Evolutionary conservation across 2,888 invertebrate species (phyloP).

Genomic region (Drosophila austrosaltans): DNA sequence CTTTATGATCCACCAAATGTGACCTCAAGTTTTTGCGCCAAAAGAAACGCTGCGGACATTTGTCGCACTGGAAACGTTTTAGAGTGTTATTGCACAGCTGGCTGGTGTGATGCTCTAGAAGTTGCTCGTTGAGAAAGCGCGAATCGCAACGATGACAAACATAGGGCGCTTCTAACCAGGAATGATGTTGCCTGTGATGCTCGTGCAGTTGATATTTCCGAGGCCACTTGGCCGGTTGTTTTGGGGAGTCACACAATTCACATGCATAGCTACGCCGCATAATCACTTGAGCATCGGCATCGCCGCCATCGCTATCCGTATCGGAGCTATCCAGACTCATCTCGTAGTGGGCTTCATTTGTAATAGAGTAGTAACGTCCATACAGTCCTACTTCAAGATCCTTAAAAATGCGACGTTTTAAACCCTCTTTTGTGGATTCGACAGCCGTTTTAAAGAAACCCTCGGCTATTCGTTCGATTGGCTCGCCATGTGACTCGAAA

Average conservation of each 20-base stretch:
- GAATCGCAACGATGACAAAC: slow-evolving; percentile 85
- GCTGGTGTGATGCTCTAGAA: slow-evolving; percentile 85
- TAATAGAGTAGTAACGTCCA: slow-evolving; percentile 81
- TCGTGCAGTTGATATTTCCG: slow-evolving; percentile 80
- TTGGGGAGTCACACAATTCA: slow-evolving; percentile 66
- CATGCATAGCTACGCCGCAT: slow-evolving; percentile 70
- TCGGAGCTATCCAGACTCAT: slow-evolving; percentile 78
- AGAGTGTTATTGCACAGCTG: slow-evolving; percentile 80
- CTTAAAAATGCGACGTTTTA: slow-evolving; percentile 64
- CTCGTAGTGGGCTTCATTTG: slow-evolving; percentile 81
- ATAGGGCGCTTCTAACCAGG: slow-evolving; percentile 84
- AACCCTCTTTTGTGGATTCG: slow-evolving; percentile 56
- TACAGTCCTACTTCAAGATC: slow-evolving; percentile 67
- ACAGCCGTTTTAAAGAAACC: slow-evolving; percentile 75
- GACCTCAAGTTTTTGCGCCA: slow-evolving; percentile 81
- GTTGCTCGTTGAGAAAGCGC: slow-evolving; percentile 84
- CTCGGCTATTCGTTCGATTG: slow-evolving; percentile 70
- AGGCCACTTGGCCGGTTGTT: slow-evolving; percentile 59
- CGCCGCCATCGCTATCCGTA: slow-evolving; percentile 65
- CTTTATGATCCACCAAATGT: slow-evolving; percentile 71
- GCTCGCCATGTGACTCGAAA: slow-evolving; percentile 66
- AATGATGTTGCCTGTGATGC: slow-evolving; percentile 77
- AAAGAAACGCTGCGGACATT: slow-evolving; percentile 80
- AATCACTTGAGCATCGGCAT: slow-evolving; percentile 54
- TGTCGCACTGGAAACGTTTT: slow-evolving; percentile 79